Base-by-base conservation (phyloP, 1,140 invertebrate species). In the Lamellibrachia luymesi region DNA sequence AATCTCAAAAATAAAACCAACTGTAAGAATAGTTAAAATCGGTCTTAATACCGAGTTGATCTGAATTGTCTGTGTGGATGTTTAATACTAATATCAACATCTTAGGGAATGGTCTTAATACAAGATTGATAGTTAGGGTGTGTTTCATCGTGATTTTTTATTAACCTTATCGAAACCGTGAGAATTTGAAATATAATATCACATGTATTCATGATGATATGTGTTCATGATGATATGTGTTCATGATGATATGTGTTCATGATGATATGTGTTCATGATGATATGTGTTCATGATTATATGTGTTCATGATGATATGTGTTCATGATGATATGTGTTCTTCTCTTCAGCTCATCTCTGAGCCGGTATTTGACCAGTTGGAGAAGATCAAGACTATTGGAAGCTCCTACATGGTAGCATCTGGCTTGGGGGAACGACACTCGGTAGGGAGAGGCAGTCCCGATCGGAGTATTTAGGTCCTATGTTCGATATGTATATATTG, bases 381-480 rank as follows among this genome's bases (percentile, higher is more conserved):
- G 96, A 99, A 99, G 96, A 99, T 99, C 93, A 99, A 99, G 97
- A 99, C 98, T 1, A 98, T 99, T 13, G 98, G 98, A 10, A 98
- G 98, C 17, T 99, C 98, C 5, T 99, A 99, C 96, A 99, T 99
- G 98, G 98, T 98, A 1, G 99, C 98, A 0, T 98, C 99, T 22
- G 99, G 98, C 0, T 97, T 99, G 22, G 93, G 95, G 91, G 92
- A 94, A 25, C 92, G 93, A 91, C 25, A 22, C 64, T 22, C 64
- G 64, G 64, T 80, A 80, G 64, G 25, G 6, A 80, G 64, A 17
- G 17, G 17, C 64, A 80, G 64, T 22, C 64, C 64, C 4, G 13
- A 56, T 56, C 13, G 52, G 6, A 56, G 13, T 56, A 56, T 56
- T 13, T 56, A 7, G 52, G 52, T 7, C 1, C 13, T 56, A 56